These are phyloP conservation scores for Peromyscus maniculatus DNA, from an alignment of 2,113 vertebrate species.

Conservation along the genomic window DNA sequence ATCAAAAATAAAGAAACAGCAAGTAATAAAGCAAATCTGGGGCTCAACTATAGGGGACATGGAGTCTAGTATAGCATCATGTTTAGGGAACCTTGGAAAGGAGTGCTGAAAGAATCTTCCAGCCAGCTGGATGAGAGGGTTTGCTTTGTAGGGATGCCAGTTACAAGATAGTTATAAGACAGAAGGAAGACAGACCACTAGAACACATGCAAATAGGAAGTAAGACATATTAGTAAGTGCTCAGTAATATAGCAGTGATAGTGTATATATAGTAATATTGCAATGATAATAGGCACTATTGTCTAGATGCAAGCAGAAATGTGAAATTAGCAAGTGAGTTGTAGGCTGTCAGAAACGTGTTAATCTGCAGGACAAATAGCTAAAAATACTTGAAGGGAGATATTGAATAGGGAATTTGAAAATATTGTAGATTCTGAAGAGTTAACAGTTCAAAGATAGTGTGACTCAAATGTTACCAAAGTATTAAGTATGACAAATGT, in stretches of 20 bases:
- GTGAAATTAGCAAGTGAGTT: neutral
- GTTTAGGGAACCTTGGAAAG: neutral
- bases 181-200: neutral
- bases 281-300: neutral
- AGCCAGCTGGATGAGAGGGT: neutral
- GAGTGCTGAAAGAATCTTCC: neutral
- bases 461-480: neutral
- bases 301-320: neutral
- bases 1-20: neutral
- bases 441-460: neutral
- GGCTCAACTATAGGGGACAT: neutral
- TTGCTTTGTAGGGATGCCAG: neutral
- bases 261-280: no score
- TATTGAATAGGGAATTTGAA: neutral
- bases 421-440: neutral
- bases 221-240: neutral
- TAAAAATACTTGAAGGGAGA: neutral
- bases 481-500: no score
- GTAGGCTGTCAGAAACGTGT: neutral
- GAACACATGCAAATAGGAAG: neutral
- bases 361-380: neutral
- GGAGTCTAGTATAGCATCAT: neutral
- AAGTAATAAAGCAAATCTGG: neutral
- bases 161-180: neutral
- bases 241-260: neutral